Conservation (phyloP, 2,113 vertebrate genomes). For the Tretioscincus oriximinensis region DNA sequence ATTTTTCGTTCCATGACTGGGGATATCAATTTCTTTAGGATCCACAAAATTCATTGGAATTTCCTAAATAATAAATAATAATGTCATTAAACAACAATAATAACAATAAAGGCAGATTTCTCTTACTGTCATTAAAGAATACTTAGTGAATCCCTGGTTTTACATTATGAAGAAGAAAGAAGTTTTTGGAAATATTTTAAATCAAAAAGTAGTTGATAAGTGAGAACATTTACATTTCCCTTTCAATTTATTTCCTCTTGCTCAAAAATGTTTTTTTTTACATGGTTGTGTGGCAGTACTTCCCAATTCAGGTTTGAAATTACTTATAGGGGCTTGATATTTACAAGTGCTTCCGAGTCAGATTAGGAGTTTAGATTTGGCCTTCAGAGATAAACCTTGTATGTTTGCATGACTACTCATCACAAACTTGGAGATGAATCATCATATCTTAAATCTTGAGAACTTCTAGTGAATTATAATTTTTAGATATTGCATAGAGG, state of each 20-base stretch:
- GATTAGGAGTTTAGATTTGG: too few species aligned
- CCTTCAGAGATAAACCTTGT: too few species aligned
- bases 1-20: constrained; percentile 93
- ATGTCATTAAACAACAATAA: too few species aligned
- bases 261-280: neutral
- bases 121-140: constrained; percentile 33
- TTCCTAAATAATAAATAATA: constrained; percentile 80
- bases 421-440: too few species aligned
- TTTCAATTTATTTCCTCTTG: too few species aligned
- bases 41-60: constrained; percentile 99
- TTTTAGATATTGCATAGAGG: too few species aligned
- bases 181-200: neutral
- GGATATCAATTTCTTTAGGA: constrained; percentile 92
- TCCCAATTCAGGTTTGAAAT: neutral
- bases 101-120: too few species aligned
- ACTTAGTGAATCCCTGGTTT: neutral
- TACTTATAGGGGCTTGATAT: neutral
- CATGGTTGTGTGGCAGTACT: neutral
- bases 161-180: neutral
- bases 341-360: too few species aligned
- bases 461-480: too few species aligned
- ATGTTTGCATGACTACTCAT: too few species aligned
- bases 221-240: neutral
- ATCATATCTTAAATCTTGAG: too few species aligned
- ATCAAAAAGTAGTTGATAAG: neutral